phyloP scores from a whole-genome alignment of 2,888 invertebrate genomes.

The Sinohyriopsis cumingii region DNA sequence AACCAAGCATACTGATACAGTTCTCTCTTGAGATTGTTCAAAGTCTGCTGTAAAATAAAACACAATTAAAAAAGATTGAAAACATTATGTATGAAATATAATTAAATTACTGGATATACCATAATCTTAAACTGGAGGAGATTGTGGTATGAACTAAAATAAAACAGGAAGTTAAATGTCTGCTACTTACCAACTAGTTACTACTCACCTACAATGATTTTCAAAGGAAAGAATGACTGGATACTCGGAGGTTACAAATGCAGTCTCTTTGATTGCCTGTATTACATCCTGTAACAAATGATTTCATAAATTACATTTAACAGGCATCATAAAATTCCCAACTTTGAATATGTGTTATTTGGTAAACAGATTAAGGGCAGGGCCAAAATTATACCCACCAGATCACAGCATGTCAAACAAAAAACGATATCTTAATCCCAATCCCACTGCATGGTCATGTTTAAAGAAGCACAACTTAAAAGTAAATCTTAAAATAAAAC shows the following conservation, averaged over 20 bases:
- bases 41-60: no score
- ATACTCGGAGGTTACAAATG: conserved; percentile 97
- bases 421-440: no score
- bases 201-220: conserved; percentile 91
- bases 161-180: not conserved
- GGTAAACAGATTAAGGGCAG: no score
- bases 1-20: no score
- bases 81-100: no score
- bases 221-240: conserved; percentile 99
- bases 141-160: not conserved
- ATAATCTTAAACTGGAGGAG: not conserved
- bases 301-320: not conserved
- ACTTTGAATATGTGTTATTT: not conserved
- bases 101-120: not conserved
- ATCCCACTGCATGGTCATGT: no score
- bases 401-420: not conserved
- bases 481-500: no score
- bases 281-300: conserved; percentile 84
- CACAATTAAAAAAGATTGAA: no score
- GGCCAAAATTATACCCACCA: no score
- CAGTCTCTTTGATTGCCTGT: conserved; percentile 96
- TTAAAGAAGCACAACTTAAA: no score
- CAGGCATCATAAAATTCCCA: not conserved
- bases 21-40: no score
- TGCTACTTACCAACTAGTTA: not conserved